Percentiles rank a stretch among this genome's conserved stretches.
Conservation (phyloP, 1,140 invertebrate species). For the Drosophila nebulosa region DNA sequence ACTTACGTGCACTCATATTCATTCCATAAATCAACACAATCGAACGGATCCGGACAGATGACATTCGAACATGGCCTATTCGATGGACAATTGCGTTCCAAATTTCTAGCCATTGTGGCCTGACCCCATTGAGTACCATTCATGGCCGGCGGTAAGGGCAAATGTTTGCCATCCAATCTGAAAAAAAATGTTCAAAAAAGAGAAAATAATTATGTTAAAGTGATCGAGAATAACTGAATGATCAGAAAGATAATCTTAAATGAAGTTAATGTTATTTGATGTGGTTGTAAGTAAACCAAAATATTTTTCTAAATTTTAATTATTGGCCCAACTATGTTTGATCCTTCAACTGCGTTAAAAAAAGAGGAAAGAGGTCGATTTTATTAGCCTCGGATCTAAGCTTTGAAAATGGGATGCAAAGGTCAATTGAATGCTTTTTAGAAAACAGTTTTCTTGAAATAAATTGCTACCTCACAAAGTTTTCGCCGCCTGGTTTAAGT, state of each 20-base stretch:
- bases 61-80: conserved; percentile 85
- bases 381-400: no score
- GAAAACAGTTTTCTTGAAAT: no score
- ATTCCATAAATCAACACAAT: conserved; percentile 87
- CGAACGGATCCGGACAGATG: conserved; percentile 84
- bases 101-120: conserved; percentile 82
- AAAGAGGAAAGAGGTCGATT: no score
- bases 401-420: no score
- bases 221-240: background rate
- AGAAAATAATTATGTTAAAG: conserved; percentile 61
- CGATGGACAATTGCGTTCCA: conserved; percentile 83
- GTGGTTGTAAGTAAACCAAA: no score
- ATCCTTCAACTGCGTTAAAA: no score
- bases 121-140: conserved; percentile 86
- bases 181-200: conserved; percentile 73
- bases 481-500: no score
- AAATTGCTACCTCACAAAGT: no score
- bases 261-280: background rate
- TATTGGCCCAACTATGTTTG: no score
- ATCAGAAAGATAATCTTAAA: background rate
- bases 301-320: no score
- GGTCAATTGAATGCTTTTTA: no score
- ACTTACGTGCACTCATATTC: conserved; percentile 87
- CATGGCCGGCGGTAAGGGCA: conserved; percentile 85
- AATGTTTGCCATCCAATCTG: conserved; percentile 84